phyloP scores from a whole-genome alignment of 2,888 invertebrate genomes.

The Glomeris marginata region DNA sequence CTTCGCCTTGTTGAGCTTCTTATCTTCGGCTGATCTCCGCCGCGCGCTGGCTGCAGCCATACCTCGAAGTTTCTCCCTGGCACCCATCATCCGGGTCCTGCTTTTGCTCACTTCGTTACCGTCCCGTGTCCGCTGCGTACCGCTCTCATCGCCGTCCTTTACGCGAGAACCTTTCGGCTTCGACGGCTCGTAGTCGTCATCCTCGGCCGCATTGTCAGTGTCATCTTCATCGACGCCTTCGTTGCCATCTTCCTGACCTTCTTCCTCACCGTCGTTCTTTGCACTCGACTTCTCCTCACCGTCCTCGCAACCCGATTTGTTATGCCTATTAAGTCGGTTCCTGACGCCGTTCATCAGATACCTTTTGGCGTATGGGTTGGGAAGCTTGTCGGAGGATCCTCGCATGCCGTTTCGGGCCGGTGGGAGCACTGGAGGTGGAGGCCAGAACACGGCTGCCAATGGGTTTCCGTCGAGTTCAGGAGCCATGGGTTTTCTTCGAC shows the following conservation, averaged over 20 bases:
- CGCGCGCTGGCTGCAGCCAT: too few species aligned
- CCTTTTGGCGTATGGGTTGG: conserved; percentile 55
- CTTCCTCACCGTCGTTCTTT: not conserved
- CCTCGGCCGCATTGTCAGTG: too few species aligned
- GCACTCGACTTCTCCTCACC: not conserved
- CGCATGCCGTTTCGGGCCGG: not conserved
- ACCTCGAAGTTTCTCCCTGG: too few species aligned
- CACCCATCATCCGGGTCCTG: too few species aligned
- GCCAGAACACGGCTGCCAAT: not conserved
- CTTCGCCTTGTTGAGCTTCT: too few species aligned
- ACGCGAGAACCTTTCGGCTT: too few species aligned
- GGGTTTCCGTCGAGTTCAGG: not conserved
- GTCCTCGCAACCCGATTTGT: not conserved
- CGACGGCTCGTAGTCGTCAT: too few species aligned
- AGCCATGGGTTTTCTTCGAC: conserved; percentile 2
- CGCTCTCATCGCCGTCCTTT: too few species aligned
- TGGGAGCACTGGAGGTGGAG: too few species aligned
- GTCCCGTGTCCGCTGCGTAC: too few species aligned
- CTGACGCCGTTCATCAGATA: conserved; percentile 36
- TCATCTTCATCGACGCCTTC: not conserved
- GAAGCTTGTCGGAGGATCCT: conserved; percentile 2
- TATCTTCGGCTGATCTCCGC: too few species aligned
- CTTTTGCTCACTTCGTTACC: too few species aligned
- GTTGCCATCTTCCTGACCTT: not conserved
- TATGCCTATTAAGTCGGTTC: conserved; percentile 2